Base-by-base conservation (phyloP, 2,113 vertebrate genomes). In the Xiphias gladius region DNA sequence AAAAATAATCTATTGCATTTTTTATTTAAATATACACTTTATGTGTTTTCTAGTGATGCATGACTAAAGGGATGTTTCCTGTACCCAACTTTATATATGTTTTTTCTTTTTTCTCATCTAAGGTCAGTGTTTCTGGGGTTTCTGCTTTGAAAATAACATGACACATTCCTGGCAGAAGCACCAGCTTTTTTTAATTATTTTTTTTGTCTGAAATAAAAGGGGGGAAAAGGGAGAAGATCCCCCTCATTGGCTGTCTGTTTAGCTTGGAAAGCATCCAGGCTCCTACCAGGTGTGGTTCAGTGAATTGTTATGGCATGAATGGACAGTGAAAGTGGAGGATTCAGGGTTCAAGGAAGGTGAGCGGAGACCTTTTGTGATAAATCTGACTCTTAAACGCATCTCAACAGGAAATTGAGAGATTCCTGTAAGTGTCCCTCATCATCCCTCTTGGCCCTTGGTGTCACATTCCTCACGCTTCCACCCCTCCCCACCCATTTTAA, bases 391-490 rank as follows among this genome's bases (percentile, higher is more conserved):
- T 78, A 61, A 82, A 64, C 39, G 46, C 80, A 73, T 89, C 83
- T 79, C 41, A 20, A 76, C 70, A 61, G 91, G 92, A 92, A 92
- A 91, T 82, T 82, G 81, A 82, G 79, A 89, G 92, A 91, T 91
- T 93, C 91, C 86, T 85, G 69, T 79, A 87, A 91, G 84, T 81
- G 80, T 87, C 73, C 87, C 73, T 90, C 88, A 81, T 85, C 73
- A 80, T 89, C 79, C 65, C 70, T 82, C 79, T 86, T 89, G 86
- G 88, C 83, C 79, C 37, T 70, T 6, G 37, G 82, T 88, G 86
- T 86, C 88, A 88, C 90, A 93, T 94, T 94, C 93, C 89, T 89
- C 66, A 72, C 71, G 50, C 72, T 58, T 1, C 50, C 72, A 70
- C 37, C 74, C 30, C 80, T 16, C 58, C 35, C 66, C 50, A 76